Evolutionary conservation across 2,113 vertebrate species (phyloP).

Genomic region (Ageneiosus marmoratus): DNA sequence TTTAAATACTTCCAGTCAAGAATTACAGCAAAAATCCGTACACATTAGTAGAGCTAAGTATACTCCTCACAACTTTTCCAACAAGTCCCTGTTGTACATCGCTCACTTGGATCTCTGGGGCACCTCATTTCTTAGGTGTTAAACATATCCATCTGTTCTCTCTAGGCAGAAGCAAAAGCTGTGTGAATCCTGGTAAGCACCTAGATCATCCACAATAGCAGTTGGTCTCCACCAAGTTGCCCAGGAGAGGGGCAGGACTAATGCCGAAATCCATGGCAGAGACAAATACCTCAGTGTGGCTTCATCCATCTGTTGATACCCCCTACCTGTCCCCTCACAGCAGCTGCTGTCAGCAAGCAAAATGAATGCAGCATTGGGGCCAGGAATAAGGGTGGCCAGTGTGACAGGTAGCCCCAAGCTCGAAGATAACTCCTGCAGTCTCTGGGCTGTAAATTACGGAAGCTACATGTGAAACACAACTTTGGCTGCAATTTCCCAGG

Average conservation of each 20-base stretch:
- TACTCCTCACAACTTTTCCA: conserved; percentile 16
- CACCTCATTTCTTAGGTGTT: conserved; percentile 49
- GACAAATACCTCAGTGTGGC: conserved; percentile 58
- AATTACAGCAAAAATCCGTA: background rate
- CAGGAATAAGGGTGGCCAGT: conserved; percentile 46
- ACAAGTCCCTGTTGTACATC: background rate
- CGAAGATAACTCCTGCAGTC: conserved; percentile 39
- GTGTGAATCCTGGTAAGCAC: conserved; percentile 42
- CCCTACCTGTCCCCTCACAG: conserved; percentile 47
- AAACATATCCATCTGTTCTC: conserved; percentile 63
- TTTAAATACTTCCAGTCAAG: background rate
- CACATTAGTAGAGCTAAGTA: background rate
- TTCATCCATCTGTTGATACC: conserved; percentile 62
- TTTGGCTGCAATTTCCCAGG: conserved; percentile 36
- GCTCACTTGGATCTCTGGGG: conserved; percentile 45
- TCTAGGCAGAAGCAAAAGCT: conserved; percentile 37
- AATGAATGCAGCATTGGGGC: conserved; percentile 48
- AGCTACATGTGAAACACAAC: conserved; percentile 36
- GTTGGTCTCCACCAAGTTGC: conserved; percentile 47
- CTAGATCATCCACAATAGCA: conserved; percentile 52
- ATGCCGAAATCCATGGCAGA: conserved; percentile 56
- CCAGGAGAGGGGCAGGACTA: conserved; percentile 50
- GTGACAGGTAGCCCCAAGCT: conserved; percentile 43
- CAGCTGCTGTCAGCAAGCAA: conserved; percentile 48
- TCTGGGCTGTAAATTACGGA: conserved; percentile 40